Evolutionary conservation across 2,888 invertebrate species (phyloP).

Genomic region (Cephus nigrinus): DNA sequence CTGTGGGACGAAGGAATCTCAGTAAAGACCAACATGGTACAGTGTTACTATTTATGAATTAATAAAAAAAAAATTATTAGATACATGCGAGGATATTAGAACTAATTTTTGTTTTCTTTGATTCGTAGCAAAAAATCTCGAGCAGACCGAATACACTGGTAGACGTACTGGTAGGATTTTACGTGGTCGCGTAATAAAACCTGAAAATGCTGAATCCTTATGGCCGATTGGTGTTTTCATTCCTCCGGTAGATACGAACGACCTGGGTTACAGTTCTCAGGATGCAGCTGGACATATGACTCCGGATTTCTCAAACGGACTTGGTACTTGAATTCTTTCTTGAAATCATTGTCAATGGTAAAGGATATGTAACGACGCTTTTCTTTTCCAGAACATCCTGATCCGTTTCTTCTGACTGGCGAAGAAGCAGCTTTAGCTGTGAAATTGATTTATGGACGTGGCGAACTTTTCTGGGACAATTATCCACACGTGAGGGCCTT

Average conservation of each 20-base stretch:
- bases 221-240: constrained; percentile 72
- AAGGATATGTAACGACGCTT: constrained; percentile 4
- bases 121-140: constrained; percentile 21
- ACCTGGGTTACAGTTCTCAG: constrained; percentile 62
- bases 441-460: constrained; percentile 69
- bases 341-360: background rate
- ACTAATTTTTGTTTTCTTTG: background rate
- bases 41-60: background rate
- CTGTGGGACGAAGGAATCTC: constrained; percentile 48
- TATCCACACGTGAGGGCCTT: constrained; percentile 75
- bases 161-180: background rate
- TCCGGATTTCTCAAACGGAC: constrained; percentile 65
- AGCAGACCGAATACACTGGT: background rate
- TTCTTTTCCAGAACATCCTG: constrained; percentile 61
- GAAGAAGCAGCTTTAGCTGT: constrained; percentile 71
- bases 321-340: constrained; percentile 48
- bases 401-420: constrained; percentile 73
- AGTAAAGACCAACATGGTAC: constrained; percentile 36
- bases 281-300: constrained; percentile 59
- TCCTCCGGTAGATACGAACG: constrained; percentile 65
- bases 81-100: background rate
- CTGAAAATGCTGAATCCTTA: constrained; percentile 68
- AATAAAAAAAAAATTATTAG: background rate
- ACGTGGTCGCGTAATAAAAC: constrained; percentile 24
- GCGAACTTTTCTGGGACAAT: constrained; percentile 73